Evolutionary conservation across 1,140 invertebrate genomes (phyloP).

Genomic region (Macrostomum lignano): DNA sequence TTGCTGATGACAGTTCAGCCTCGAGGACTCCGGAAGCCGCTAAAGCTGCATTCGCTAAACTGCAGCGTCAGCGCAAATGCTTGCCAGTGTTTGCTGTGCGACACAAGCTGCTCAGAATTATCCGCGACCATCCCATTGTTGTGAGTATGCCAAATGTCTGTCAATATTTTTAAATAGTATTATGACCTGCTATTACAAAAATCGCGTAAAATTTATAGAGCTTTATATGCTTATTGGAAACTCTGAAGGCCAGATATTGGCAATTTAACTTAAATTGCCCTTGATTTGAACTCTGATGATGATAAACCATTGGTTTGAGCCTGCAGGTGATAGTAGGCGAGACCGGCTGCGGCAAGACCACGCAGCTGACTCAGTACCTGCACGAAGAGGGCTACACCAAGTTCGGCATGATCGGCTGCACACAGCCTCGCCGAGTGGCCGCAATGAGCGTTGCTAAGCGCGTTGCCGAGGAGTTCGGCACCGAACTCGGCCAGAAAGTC

Average conservation of each 20-base stretch:
- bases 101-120: slow-evolving; percentile 33
- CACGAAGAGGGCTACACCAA: slow-evolving; percentile 85
- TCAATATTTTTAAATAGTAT: too few relatives aligned
- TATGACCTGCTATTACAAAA: too few relatives aligned
- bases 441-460: slow-evolving; percentile 97
- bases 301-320: too few relatives aligned
- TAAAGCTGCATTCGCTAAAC: too few relatives aligned
- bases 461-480: slow-evolving; percentile 85
- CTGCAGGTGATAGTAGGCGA: slow-evolving; percentile 90
- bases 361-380: slow-evolving; percentile 36
- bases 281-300: too few relatives aligned
- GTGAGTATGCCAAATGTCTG: too few relatives aligned
- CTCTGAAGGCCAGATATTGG: too few relatives aligned
- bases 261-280: too few relatives aligned
- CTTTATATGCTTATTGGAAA: too few relatives aligned
- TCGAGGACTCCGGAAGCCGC: too few relatives aligned
- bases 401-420: slow-evolving; percentile 76
- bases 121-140: slow-evolving; percentile 71
- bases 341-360: slow-evolving; percentile 53
- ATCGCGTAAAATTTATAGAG: too few relatives aligned
- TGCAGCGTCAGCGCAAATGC: slow-evolving; percentile 67
- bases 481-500: slow-evolving; percentile 43
- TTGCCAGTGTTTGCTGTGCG: slow-evolving; percentile 51
- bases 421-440: slow-evolving; percentile 63
- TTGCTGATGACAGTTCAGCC: too few relatives aligned